phyloP scores from a whole-genome alignment of 2,113 vertebrate species.

The Myiozetetes cayanensis region DNA sequence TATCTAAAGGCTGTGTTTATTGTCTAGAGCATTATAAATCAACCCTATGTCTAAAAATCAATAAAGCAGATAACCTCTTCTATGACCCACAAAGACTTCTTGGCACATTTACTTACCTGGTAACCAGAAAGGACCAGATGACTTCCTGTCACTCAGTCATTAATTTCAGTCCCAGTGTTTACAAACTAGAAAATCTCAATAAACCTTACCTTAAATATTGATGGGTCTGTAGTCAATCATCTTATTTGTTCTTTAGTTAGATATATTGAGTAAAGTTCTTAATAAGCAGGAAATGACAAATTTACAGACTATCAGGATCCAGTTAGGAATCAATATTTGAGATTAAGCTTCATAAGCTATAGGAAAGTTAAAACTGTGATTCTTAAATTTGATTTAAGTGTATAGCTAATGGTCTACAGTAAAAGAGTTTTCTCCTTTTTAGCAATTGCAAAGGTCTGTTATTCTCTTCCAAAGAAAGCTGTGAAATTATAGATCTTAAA shows the following conservation, averaged over 20 bases:
- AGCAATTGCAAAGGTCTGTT: not conserved
- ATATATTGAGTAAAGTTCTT: not conserved
- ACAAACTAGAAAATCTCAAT: not conserved
- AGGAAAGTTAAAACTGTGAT: not conserved
- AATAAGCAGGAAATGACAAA: not conserved
- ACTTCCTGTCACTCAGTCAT: not conserved
- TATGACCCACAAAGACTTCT: not conserved
- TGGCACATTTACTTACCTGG: not conserved
- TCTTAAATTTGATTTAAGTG: not conserved
- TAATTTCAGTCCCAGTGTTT: not conserved
- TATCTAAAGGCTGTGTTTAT: not conserved
- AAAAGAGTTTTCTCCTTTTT: not conserved
- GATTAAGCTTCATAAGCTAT: not conserved
- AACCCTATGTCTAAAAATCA: not conserved
- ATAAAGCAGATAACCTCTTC: not conserved
- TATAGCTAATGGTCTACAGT: not conserved
- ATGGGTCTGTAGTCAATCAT: not conserved
- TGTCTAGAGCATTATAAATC: not conserved
- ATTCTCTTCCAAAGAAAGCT: not conserved
- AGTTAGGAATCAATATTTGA: not conserved
- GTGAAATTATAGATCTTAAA: not conserved
- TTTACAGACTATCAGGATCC: not conserved
- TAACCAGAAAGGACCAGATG: not conserved
- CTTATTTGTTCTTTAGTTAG: not conserved
- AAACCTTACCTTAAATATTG: not conserved